A percentile compares a stretch with the other conserved stretches of the same genome.
phyloP scores from a whole-genome alignment of 1,140 invertebrate genomes.

The Meloidogyne exigua region DNA sequence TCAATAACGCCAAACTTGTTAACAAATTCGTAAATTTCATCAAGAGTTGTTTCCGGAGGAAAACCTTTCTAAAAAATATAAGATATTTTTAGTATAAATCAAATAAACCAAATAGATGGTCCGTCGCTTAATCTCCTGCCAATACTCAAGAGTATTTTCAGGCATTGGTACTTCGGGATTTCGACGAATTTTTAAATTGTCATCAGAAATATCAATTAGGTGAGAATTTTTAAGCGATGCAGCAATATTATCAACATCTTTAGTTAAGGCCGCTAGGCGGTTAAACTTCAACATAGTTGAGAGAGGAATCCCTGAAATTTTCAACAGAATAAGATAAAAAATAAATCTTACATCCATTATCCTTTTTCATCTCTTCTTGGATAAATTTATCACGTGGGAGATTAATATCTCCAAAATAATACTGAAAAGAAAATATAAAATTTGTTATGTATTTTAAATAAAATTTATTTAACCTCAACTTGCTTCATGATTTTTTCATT shows the following conservation, averaged over 20 bases:
- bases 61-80: conserved; percentile 75
- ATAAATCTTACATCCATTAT: conserved; percentile 76
- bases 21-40: conserved; percentile 76
- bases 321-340: conserved; percentile 5
- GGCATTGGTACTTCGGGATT: conserved; percentile 76
- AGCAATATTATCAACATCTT: conserved; percentile 73
- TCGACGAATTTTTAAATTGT: conserved; percentile 78
- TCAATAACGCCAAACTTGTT: conserved; percentile 74
- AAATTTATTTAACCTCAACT: conserved; percentile 12
- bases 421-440: conserved; percentile 67
- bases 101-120: conserved; percentile 74
- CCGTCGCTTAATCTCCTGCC: conserved; percentile 74
- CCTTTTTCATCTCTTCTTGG: conserved; percentile 76
- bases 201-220: conserved; percentile 78
- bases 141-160: conserved; percentile 78
- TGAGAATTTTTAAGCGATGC: conserved; percentile 75
- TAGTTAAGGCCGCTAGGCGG: conserved; percentile 74
- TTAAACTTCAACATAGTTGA: conserved; percentile 83
- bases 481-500: conserved; percentile 22
- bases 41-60: conserved; percentile 72
- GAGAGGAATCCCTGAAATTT: conserved; percentile 73
- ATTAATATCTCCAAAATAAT: conserved; percentile 83
- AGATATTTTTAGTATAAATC: not conserved
- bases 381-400: conserved; percentile 85
- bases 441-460: not conserved